Evolutionary conservation across 30 jellyfish, hydroid and myxozoan species (phyloP).

Genomic region (Hydractinia symbiolongicarpus): DNA sequence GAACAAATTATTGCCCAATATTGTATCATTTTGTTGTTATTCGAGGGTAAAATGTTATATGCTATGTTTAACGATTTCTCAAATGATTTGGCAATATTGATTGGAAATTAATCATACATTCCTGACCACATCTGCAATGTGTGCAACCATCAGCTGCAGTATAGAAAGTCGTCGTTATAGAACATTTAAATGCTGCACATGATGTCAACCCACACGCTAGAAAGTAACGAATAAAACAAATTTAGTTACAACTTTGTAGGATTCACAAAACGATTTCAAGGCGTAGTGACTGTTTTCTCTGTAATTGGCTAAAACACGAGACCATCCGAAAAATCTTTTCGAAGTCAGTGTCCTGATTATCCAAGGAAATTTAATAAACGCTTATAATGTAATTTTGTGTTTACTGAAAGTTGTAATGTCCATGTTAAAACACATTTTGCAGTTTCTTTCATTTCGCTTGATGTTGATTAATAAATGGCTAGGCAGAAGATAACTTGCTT

Average conservation of each 20-base stretch:
- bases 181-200: constrained; percentile 2
- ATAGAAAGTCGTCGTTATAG: not conserved
- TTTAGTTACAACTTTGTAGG: not conserved
- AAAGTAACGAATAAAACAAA: not conserved
- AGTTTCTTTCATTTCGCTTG: too few species aligned
- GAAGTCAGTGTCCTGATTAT: not conserved
- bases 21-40: too few species aligned
- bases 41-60: too few species aligned
- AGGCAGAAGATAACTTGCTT: not conserved
- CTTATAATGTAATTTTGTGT: not conserved
- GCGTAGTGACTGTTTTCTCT: too few species aligned
- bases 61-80: too few species aligned
- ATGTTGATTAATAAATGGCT: too few species aligned
- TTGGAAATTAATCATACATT: not conserved
- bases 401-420: not conserved
- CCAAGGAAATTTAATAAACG: not conserved
- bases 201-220: constrained; percentile 10
- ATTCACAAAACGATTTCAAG: too few species aligned
- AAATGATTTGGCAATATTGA: too few species aligned
- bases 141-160: constrained; percentile 11
- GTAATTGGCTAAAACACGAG: too few species aligned
- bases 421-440: not conserved
- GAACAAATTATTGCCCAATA: too few species aligned
- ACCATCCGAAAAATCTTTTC: too few species aligned
- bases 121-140: not conserved